Evolutionary conservation across 2,113 vertebrate species (phyloP).

Genomic region (Toxotes jaculatrix): DNA sequence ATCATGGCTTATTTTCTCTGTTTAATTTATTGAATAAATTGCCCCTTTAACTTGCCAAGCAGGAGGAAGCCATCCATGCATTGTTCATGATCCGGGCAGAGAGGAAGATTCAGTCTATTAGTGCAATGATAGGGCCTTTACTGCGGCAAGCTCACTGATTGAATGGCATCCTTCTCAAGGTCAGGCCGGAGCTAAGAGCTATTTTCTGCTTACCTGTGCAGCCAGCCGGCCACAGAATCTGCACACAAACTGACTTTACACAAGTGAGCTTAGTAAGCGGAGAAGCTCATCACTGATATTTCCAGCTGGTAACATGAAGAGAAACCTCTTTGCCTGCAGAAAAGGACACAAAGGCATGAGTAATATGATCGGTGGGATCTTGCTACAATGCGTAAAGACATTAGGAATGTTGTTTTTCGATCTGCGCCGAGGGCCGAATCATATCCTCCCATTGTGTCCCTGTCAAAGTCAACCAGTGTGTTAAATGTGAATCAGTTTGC

Average conservation of each 20-base stretch:
- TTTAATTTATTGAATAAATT: slow-evolving; percentile 78
- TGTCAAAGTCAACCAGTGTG: slow-evolving; percentile 61
- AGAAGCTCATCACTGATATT: slow-evolving; percentile 75
- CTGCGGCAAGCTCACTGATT: slow-evolving; percentile 73
- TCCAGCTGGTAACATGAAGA: slow-evolving; percentile 78
- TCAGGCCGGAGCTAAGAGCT: slow-evolving; percentile 77
- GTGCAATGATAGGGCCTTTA: slow-evolving; percentile 78
- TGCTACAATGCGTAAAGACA: slow-evolving; percentile 61
- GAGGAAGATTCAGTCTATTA: slow-evolving; percentile 78
- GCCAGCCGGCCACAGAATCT: slow-evolving; percentile 74
- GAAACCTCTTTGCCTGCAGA: slow-evolving; percentile 74
- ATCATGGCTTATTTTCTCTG: slow-evolving; percentile 68
- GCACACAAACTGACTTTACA: slow-evolving; percentile 75
- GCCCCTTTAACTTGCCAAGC: slow-evolving; percentile 73
- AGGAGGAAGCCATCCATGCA: slow-evolving; percentile 72
- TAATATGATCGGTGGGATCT: slow-evolving; percentile 73
- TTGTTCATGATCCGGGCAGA: slow-evolving; percentile 71
- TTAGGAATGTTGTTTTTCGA: slow-evolving; percentile 67
- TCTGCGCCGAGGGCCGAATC: slow-evolving; percentile 57
- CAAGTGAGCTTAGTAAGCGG: slow-evolving; percentile 66
- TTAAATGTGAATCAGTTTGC: slow-evolving; percentile 55
- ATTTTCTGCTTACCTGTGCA: slow-evolving; percentile 84
- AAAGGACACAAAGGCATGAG: slow-evolving; percentile 73
- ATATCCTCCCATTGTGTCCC: slow-evolving; percentile 62
- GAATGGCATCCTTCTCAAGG: slow-evolving; percentile 81